A percentile compares a stretch with the other conserved stretches of the same genome.
These are phyloP conservation scores for Gnatocerus cornutus DNA, from an alignment of 2,888 invertebrate genomes.

Conservation along the genomic window DNA sequence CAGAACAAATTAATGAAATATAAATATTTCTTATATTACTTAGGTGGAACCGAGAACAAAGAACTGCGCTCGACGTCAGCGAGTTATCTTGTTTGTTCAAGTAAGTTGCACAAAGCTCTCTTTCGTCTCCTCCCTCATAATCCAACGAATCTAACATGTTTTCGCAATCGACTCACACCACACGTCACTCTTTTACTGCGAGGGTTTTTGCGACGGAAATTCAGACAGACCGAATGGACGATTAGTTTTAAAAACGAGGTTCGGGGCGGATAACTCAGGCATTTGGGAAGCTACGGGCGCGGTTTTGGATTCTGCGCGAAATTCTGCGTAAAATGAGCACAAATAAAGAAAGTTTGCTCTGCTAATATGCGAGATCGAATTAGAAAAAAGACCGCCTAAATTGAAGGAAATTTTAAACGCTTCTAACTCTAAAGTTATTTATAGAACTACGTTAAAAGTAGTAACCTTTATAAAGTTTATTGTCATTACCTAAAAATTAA, in stretches of 20 bases:
- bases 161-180: slow-evolving; percentile 45
- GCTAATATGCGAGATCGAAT: no score
- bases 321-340: no score
- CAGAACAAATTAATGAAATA: slow-evolving; percentile 65
- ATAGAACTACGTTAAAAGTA: no score
- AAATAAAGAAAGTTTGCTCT: no score
- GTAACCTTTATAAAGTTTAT: no score
- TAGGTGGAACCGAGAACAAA: slow-evolving; percentile 49
- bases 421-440: no score
- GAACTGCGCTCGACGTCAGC: slow-evolving; percentile 45
- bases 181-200: slow-evolving; percentile 18
- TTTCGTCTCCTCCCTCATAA: slow-evolving; percentile 38
- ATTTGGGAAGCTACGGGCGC: no score
- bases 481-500: no score
- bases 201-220: slow-evolving; percentile 22
- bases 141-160: slow-evolving; percentile 48
- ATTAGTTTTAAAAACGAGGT: not conserved
- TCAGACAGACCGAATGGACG: slow-evolving; percentile 8
- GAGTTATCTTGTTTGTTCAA: slow-evolving; percentile 53
- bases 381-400: no score
- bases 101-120: slow-evolving; percentile 45
- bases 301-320: no score
- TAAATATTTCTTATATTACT: slow-evolving; percentile 61
- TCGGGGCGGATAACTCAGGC: not conserved
- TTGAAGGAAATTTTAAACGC: no score